A percentile compares a stretch with the other conserved stretches of the same genome.
phyloP scores from a whole-genome alignment of 2,797 vertebrate genomes.

The Hafferia zeledoni region DNA sequence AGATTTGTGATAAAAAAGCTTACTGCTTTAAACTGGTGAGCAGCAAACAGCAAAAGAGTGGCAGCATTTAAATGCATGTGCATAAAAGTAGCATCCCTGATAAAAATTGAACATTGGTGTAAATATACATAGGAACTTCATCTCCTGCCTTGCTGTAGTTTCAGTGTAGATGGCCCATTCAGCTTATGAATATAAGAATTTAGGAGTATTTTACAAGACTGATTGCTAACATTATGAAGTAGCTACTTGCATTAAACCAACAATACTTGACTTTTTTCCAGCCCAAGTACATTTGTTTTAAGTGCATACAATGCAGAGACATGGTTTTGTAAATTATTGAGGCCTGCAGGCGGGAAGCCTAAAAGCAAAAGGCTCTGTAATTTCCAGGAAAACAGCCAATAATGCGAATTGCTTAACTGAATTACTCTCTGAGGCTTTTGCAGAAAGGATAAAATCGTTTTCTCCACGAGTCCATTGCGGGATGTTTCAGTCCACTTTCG shows the following conservation, averaged over 20 bases:
- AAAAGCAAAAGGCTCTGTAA: conserved; percentile 44
- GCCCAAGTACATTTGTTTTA: background rate
- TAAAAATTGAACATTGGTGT: background rate
- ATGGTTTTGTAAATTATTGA: conserved; percentile 39
- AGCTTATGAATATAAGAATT: background rate
- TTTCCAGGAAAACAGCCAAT: conserved; percentile 65
- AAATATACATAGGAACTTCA: background rate
- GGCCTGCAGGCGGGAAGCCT: conserved; percentile 38
- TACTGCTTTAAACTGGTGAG: background rate
- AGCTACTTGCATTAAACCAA: conserved; percentile 25
- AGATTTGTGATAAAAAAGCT: background rate
- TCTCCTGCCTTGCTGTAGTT: background rate
- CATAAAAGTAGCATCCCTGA: background rate
- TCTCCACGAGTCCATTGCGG: background rate
- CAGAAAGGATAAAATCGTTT: background rate
- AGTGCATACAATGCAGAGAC: background rate
- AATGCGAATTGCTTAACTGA: conserved; percentile 9
- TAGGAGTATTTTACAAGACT: background rate
- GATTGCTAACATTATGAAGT: background rate
- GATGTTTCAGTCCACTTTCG: background rate
- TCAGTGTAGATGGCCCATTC: background rate
- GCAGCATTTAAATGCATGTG: background rate
- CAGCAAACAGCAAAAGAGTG: background rate
- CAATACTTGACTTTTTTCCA: background rate
- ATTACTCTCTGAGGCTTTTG: background rate